Conservation (phyloP, 2,113 vertebrate species). For the Saccopteryx leptura region DNA sequence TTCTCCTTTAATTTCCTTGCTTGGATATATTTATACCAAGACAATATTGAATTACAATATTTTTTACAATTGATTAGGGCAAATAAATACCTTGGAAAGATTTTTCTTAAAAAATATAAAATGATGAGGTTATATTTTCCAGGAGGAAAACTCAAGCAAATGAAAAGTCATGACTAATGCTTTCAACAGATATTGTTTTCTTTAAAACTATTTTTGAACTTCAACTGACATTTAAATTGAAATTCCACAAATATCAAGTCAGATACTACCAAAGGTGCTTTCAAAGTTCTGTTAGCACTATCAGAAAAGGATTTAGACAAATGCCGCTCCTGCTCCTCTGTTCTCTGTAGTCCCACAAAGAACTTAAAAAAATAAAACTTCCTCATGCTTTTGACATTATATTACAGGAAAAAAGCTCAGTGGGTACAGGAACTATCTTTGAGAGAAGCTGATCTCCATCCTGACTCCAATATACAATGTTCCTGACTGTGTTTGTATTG, state of each 20-base stretch:
- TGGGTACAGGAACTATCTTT: not conserved
- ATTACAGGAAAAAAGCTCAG: not conserved
- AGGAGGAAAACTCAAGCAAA: slow-evolving; percentile 41
- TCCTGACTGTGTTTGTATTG: not conserved
- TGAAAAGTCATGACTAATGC: slow-evolving; percentile 54
- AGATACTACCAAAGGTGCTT: not conserved
- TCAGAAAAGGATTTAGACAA: not conserved
- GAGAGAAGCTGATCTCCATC: not conserved
- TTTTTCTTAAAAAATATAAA: slow-evolving; percentile 65
- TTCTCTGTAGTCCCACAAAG: not conserved
- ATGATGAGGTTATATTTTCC: slow-evolving; percentile 62
- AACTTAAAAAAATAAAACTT: not conserved
- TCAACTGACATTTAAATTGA: slow-evolving; percentile 54
- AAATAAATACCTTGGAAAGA: slow-evolving; percentile 49
- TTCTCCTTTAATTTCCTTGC: slow-evolving; percentile 68
- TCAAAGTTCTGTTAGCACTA: not conserved
- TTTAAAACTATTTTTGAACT: slow-evolving; percentile 60
- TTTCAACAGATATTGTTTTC: slow-evolving; percentile 53
- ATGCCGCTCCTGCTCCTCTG: accelerated
- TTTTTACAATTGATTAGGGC: slow-evolving; percentile 62
- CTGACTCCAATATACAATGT: not conserved
- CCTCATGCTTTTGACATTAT: not conserved
- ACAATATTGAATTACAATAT: not conserved
- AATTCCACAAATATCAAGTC: slow-evolving; percentile 50
- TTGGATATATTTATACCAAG: slow-evolving; percentile 50